Conservation (phyloP, 2,888 invertebrate genomes). For the Oeneis ivallda region DNA sequence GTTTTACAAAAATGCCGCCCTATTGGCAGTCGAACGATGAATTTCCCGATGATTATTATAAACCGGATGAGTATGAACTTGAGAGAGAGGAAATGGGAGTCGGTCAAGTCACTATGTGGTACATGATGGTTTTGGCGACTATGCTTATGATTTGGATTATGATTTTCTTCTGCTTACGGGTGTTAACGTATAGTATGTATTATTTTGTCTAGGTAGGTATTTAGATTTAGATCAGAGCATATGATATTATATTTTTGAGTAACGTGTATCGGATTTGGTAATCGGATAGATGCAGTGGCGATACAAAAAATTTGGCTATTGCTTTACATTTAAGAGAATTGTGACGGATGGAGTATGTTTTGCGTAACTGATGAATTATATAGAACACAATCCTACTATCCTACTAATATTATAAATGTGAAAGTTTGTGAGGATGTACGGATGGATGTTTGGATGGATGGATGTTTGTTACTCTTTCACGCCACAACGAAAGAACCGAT, state of each 20-base stretch:
- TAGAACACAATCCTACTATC: too few relatives aligned
- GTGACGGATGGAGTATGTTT: neutral
- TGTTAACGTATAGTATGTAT: constrained; percentile 58
- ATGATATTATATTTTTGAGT: neutral
- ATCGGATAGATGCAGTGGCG: neutral
- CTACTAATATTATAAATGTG: too few relatives aligned
- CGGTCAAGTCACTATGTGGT: constrained; percentile 66
- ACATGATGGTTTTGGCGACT: constrained; percentile 58
- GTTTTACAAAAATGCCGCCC: constrained; percentile 58
- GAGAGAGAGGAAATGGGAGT: constrained; percentile 42
- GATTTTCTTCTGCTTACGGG: constrained; percentile 63
- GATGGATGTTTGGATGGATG: too few relatives aligned
- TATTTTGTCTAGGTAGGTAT: neutral
- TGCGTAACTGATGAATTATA: neutral
- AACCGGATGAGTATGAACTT: constrained; percentile 38
- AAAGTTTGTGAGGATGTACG: too few relatives aligned
- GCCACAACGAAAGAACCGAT: too few relatives aligned
- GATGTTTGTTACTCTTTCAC: too few relatives aligned
- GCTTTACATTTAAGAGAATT: neutral
- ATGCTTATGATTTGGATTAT: constrained; percentile 66
- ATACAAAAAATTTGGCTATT: neutral
- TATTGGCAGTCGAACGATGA: constrained; percentile 55
- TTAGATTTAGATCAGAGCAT: constrained; percentile 4
- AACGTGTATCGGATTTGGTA: constrained; percentile 1
- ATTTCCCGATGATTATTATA: constrained; percentile 40